phyloP scores from a whole-genome alignment of 2,797 vertebrate genomes.

The Mionectes olivaceus region DNA sequence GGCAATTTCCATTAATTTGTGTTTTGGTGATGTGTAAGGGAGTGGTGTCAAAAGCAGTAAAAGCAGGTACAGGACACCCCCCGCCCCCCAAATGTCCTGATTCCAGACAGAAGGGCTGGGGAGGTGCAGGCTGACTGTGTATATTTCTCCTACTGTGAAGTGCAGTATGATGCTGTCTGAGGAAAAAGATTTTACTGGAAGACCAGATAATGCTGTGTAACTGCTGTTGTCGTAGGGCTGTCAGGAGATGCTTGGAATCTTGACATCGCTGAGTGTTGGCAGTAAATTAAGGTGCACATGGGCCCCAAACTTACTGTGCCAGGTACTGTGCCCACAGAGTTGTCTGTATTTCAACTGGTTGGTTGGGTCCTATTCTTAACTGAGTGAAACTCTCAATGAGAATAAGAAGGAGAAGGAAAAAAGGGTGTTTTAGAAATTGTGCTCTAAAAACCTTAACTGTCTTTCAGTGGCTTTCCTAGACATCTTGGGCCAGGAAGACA shows the following conservation, averaged over 20 bases:
- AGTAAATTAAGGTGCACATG: conserved; percentile 23
- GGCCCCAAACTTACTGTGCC: background rate
- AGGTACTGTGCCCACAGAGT: background rate
- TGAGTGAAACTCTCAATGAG: background rate
- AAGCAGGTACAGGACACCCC: background rate
- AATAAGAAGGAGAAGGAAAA: background rate
- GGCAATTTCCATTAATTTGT: background rate
- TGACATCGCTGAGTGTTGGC: conserved; percentile 15
- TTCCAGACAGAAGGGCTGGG: background rate
- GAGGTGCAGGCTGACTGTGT: background rate
- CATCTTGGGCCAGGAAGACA: background rate
- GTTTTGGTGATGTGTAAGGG: background rate
- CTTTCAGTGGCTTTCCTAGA: background rate
- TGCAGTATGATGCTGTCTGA: conserved; percentile 27
- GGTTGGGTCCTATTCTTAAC: background rate
- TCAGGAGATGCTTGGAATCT: conserved; percentile 31
- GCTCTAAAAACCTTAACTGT: background rate
- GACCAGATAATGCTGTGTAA: conserved; percentile 58
- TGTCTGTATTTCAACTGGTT: background rate
- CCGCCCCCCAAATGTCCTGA: background rate
- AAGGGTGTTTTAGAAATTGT: background rate
- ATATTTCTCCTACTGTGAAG: conserved; percentile 14
- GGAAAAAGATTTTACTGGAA: conserved; percentile 56
- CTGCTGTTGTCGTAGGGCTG: conserved; percentile 55
- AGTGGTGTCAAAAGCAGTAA: background rate